phyloP scores from a whole-genome alignment of 2,797 vertebrate genomes.

The Calcarius lapponicus region DNA sequence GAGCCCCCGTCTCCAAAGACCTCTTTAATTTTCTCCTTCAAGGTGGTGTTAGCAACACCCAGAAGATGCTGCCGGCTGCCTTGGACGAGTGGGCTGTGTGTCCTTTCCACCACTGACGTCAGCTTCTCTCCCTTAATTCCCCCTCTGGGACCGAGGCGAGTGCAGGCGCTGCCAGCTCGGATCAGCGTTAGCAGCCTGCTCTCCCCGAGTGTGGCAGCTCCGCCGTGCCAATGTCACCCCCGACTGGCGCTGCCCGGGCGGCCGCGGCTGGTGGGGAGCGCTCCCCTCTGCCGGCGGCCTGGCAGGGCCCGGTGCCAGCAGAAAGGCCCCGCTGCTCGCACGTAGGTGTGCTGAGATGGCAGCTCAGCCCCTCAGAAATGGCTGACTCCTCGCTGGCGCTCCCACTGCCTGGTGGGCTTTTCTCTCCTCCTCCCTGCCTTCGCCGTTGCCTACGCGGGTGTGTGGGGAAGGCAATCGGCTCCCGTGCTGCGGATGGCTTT shows the following conservation, averaged over 20 bases:
- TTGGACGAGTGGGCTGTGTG: conserved; percentile 45
- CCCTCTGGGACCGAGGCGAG: conserved; percentile 41
- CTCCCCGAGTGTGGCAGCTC: conserved; percentile 44
- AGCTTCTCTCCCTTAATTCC: conserved; percentile 53
- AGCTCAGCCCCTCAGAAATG: conserved; percentile 57
- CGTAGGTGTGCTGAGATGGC: conserved; percentile 51
- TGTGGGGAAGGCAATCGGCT: conserved; percentile 57
- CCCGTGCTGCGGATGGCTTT: conserved; percentile 65
- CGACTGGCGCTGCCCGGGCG: not conserved
- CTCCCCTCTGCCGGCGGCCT: not conserved
- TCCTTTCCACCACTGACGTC: conserved; percentile 62
- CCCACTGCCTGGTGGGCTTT: conserved; percentile 3
- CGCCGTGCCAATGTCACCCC: conserved; percentile 47
- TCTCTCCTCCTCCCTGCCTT: conserved; percentile 29
- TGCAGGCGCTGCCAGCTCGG: conserved; percentile 52
- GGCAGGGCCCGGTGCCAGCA: not conserved
- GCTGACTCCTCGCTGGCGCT: conserved; percentile 46
- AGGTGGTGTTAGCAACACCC: conserved; percentile 55
- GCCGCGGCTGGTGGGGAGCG: not conserved
- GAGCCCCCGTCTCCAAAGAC: conserved; percentile 30
- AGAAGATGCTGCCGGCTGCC: conserved; percentile 51
- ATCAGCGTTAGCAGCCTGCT: conserved; percentile 54
- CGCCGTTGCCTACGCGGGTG: conserved; percentile 51
- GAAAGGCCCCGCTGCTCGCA: not conserved
- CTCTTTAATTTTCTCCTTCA: conserved; percentile 55